Conservation (phyloP, 2,113 vertebrate species). For the Mustelus asterias region DNA sequence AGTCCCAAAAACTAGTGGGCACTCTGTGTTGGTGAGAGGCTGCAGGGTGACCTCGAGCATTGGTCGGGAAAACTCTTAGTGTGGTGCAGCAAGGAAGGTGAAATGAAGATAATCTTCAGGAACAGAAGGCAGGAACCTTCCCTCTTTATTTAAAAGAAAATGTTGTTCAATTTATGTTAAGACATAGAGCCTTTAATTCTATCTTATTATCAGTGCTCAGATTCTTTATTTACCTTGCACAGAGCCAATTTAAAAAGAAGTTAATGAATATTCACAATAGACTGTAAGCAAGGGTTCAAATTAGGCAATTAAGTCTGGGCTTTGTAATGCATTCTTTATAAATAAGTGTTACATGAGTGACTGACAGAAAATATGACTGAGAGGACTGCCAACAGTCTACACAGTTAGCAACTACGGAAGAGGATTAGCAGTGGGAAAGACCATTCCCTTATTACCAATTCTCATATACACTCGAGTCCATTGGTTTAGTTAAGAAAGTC, state of each 20-base stretch:
- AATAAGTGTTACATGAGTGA: not conserved
- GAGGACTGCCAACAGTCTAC: not conserved
- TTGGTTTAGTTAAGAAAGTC: not conserved
- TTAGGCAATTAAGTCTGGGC: not conserved
- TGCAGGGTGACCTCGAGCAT: not conserved
- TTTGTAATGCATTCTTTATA: not conserved
- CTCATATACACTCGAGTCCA: too few species aligned
- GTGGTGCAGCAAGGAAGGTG: not conserved
- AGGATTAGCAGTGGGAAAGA: not conserved
- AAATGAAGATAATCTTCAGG: not conserved
- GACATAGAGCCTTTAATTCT: too few species aligned
- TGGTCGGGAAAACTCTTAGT: not conserved
- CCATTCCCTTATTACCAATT: not conserved
- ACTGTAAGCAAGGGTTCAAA: not conserved
- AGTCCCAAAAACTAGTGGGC: not conserved
- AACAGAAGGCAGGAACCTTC: too few species aligned
- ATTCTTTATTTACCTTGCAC: not conserved
- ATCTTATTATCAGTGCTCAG: not conserved
- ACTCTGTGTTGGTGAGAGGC: not conserved
- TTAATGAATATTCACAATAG: not conserved
- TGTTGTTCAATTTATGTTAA: not conserved
- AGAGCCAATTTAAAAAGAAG: not conserved
- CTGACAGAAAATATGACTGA: not conserved
- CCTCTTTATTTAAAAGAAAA: not conserved
- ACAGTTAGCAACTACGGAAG: not conserved